Percentiles rank a stretch among this genome's conserved stretches.
These are phyloP conservation scores for Pachypeltis micranthus DNA, from an alignment of 1,140 invertebrate genomes.

Conservation along the genomic window DNA sequence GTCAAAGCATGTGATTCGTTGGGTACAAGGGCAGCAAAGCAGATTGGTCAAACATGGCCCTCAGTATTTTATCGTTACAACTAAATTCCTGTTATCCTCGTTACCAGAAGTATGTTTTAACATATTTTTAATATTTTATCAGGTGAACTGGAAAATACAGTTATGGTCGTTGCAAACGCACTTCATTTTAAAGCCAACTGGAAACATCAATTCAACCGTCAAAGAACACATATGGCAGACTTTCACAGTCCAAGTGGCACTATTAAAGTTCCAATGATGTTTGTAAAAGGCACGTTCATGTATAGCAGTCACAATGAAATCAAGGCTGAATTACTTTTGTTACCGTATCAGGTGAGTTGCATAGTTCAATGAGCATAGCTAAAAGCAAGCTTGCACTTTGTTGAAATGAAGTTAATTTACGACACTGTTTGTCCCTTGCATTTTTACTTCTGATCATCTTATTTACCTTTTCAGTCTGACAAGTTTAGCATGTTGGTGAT, in stretches of 20 bases:
- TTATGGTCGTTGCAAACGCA: conserved; percentile 63
- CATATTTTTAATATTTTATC: too few species aligned
- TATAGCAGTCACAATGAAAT: conserved; percentile 40
- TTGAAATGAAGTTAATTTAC: background rate
- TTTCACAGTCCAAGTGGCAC: conserved; percentile 39
- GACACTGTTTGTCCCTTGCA: too few species aligned
- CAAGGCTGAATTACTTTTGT: conserved; percentile 41
- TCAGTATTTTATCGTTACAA: too few species aligned
- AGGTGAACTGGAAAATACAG: background rate
- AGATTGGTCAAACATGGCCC: too few species aligned
- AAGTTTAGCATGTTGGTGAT: conserved; percentile 44
- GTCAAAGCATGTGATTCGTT: too few species aligned
- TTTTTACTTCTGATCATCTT: background rate
- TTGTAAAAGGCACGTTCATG: conserved; percentile 37
- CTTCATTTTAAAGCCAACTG: conserved; percentile 74
- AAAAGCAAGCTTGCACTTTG: background rate
- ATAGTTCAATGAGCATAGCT: conserved; percentile 26
- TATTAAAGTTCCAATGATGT: conserved; percentile 52
- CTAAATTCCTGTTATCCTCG: too few species aligned
- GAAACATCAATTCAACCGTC: conserved; percentile 42
- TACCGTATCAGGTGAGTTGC: conserved; percentile 41
- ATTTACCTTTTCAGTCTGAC: conserved; percentile 32
- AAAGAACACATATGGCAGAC: conserved; percentile 33
- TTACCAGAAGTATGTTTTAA: too few species aligned
- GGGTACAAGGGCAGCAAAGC: too few species aligned